Evolutionary conservation across 2,113 vertebrate genomes (phyloP), one percentile per base, ranked within the genome.

Genomic region (Cephalophus harveyi): DNA sequence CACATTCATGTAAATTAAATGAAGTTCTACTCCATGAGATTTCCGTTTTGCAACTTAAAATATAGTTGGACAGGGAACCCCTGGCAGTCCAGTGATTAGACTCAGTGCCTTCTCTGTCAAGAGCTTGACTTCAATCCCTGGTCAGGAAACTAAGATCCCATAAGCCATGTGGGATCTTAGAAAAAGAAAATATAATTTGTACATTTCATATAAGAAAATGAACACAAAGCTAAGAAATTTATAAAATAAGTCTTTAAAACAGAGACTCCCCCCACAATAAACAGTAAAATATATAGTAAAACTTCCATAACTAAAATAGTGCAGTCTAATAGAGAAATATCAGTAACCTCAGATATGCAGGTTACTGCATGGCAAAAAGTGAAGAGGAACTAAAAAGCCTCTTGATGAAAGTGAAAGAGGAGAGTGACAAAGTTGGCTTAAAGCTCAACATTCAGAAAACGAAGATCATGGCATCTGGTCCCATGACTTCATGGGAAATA

Each of bases 171-270:
- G 40, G 40, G 71, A 76, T 76, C 21, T 76, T 27, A 43, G 71
- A 76, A 79, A 50, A 79, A 48, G 28, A 79, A 81, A 48, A 50
- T 50, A 48, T 50, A 50, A 81, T 33, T 74, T 81, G 16, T 82
- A 71, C 7, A 46, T 50, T 86, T 94, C 87, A 43, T 54, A 5
- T 82, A 59, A 95, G 40, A 64, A 86, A 92, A 64, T 28, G 33
- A 94, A 84, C 64, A 71, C 33, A 94, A 94, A 97, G 55, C 54
- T 67, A 92, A 94, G 62, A 89, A 94, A 82, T 90, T 84, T 84
- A 43, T 7, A 30, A 54, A 64, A 55, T 1, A 6, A 21, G 14
- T 59, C 89, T 96, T 89, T 11, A 43, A 92, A 92, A 67, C 16
- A 76, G 25, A 79, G 15, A 4, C 17, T 78, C 76, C 59, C 62